phyloP scores from a whole-genome alignment of 1,140 invertebrate species.

The Chlorops oryzae region DNA sequence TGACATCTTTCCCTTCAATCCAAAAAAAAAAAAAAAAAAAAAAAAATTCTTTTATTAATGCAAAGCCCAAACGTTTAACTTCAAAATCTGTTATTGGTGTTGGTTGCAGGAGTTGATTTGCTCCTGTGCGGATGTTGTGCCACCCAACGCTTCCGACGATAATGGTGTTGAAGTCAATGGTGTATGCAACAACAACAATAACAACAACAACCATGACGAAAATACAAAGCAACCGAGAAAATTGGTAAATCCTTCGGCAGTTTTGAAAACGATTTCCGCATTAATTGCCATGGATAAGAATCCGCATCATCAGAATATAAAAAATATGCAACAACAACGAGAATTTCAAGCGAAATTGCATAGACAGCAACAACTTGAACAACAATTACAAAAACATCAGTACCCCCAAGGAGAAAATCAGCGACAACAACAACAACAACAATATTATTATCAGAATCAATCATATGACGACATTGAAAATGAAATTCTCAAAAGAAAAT shows the following conservation, averaged over 20 bases:
- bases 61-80: too few relatives aligned
- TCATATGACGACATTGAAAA: not conserved
- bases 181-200: conserved; percentile 22
- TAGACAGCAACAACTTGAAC: conserved; percentile 17
- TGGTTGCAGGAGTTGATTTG: conserved; percentile 72
- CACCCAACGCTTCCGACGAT: conserved; percentile 36
- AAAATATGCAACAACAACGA: conserved; percentile 35
- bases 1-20: too few relatives aligned
- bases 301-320: conserved; percentile 45
- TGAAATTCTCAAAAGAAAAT: too few relatives aligned
- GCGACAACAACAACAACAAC: not conserved
- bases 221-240: conserved; percentile 4
- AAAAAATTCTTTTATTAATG: too few relatives aligned
- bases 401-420: not conserved
- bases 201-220: conserved; percentile 6
- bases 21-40: too few relatives aligned
- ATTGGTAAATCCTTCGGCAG: conserved; percentile 38
- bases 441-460: not conserved
- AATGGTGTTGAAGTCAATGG: conserved; percentile 21
- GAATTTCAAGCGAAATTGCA: conserved; percentile 25
- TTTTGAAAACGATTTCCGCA: conserved; percentile 39
- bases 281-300: conserved; percentile 42
- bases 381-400: not conserved
- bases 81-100: conserved; percentile 50
- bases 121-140: conserved; percentile 65